A percentile compares a stretch with the other conserved stretches of the same genome.
These are phyloP conservation scores for Macropus fuliginosus DNA, from an alignment of 2,797 vertebrate genomes.

Conservation along the genomic window DNA sequence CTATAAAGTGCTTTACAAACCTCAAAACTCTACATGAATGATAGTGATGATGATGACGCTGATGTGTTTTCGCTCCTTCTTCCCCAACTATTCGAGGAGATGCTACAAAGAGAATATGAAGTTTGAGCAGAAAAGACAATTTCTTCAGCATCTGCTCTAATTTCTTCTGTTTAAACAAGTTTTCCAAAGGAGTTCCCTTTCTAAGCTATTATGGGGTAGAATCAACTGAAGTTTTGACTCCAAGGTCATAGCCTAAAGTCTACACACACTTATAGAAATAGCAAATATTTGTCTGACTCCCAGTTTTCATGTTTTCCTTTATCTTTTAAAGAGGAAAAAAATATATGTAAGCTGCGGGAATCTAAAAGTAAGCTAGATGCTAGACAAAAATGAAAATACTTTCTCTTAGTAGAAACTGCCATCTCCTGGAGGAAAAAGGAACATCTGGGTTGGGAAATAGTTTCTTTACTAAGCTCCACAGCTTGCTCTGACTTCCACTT, in stretches of 20 bases:
- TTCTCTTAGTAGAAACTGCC: constrained; percentile 77
- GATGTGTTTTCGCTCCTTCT: background rate
- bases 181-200: constrained; percentile 50
- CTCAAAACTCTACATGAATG: background rate
- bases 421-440: constrained; percentile 77
- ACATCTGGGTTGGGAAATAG: background rate
- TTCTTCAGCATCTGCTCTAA: constrained; percentile 56
- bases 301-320: background rate
- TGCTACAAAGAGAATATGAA: background rate
- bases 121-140: constrained; percentile 42
- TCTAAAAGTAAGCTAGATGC: background rate
- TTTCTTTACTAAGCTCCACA: background rate
- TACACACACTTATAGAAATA: constrained; percentile 56
- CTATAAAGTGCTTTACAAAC: background rate
- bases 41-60: background rate
- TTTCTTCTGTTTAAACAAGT: constrained; percentile 67
- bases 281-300: constrained; percentile 65
- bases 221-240: constrained; percentile 66
- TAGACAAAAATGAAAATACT: accelerated
- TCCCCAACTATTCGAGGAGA: background rate
- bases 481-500: background rate
- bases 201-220: constrained; percentile 6
- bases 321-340: background rate
- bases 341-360: background rate
- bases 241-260: constrained; percentile 55